Evolutionary conservation across 2,797 vertebrate genomes (phyloP).

Genomic region (Acanthopagrus latus): DNA sequence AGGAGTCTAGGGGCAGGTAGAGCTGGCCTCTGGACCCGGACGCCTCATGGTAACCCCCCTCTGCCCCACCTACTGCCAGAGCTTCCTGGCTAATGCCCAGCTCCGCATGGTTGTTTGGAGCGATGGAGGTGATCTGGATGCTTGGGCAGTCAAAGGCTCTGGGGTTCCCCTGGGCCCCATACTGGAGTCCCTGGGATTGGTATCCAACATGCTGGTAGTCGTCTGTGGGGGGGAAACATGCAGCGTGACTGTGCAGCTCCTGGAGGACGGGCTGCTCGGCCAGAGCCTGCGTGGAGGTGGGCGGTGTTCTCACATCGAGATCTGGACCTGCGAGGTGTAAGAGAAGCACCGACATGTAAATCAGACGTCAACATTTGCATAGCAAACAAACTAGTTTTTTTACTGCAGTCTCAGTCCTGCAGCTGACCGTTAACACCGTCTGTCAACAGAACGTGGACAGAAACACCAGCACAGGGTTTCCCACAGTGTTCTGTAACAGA

Average conservation of each 20-base stretch:
- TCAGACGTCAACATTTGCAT: conserved; percentile 42
- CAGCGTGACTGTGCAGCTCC: conserved; percentile 83
- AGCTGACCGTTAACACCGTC: neutral
- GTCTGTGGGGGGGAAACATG: conserved; percentile 80
- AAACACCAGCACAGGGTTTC: neutral
- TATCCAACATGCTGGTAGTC: conserved; percentile 79
- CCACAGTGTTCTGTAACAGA: neutral
- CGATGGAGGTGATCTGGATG: conserved; percentile 92
- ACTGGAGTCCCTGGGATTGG: conserved; percentile 84
- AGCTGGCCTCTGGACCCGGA: conserved; percentile 78
- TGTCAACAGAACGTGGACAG: neutral
- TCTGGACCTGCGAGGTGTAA: conserved; percentile 82
- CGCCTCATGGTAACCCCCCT: conserved; percentile 64
- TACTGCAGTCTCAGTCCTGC: neutral
- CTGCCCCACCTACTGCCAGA: conserved; percentile 46
- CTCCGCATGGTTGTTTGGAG: conserved; percentile 75
- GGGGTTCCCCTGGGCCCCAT: conserved; percentile 83
- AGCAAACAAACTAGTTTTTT: conserved; percentile 36
- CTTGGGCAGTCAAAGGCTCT: conserved; percentile 96
- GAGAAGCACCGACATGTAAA: conserved; percentile 44
- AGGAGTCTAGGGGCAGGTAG: conserved; percentile 78
- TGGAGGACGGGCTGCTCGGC: conserved; percentile 85
- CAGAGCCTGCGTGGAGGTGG: conserved; percentile 85
- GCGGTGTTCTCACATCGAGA: conserved; percentile 86
- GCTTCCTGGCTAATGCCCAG: conserved; percentile 37